phyloP scores from a whole-genome alignment of 2,113 vertebrate genomes.

The Cinclus mexicanus region DNA sequence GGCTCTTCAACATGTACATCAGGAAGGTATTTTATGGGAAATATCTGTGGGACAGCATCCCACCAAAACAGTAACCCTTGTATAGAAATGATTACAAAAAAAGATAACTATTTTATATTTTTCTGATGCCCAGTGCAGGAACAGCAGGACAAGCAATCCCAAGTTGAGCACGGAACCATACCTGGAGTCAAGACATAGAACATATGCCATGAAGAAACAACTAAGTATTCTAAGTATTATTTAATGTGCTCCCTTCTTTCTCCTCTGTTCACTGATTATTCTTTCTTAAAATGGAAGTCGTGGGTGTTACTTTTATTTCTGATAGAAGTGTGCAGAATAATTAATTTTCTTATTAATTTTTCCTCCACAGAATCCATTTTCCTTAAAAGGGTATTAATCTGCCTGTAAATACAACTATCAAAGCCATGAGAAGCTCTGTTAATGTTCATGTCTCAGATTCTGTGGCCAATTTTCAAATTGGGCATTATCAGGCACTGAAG shows the following conservation, averaged over 20 bases:
- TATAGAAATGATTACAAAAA: background rate
- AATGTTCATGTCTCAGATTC: background rate
- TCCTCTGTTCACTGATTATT: background rate
- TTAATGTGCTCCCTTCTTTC: background rate
- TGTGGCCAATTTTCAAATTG: background rate
- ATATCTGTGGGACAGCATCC: background rate
- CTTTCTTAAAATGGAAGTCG: background rate
- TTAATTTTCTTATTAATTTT: background rate
- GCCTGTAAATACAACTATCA: background rate
- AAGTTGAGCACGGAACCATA: background rate
- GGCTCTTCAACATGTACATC: fast-evolving
- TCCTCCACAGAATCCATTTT: background rate
- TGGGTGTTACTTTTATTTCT: background rate
- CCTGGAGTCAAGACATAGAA: background rate
- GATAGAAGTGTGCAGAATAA: background rate
- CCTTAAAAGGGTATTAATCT: background rate
- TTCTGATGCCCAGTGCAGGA: background rate
- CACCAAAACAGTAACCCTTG: background rate
- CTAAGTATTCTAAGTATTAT: background rate
- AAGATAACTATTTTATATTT: background rate
- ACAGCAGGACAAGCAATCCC: background rate
- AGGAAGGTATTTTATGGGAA: background rate
- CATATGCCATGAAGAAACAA: background rate
- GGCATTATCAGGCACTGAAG: background rate
- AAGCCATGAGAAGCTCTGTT: background rate